Conservation (phyloP, 2,888 invertebrate genomes). For the Drosophila trichaetosa region DNA sequence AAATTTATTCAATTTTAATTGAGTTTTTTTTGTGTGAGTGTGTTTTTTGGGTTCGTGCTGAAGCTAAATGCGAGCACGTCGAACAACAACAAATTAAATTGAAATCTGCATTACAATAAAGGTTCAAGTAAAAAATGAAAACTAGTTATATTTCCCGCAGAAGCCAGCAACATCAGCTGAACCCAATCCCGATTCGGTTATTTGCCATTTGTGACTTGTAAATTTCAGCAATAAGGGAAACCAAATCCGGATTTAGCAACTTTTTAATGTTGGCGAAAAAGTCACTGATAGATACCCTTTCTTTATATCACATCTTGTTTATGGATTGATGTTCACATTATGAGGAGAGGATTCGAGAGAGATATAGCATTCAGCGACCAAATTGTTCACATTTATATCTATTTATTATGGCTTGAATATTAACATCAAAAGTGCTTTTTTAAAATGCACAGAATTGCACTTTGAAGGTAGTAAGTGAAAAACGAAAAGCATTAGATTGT, state of each 20-base stretch:
- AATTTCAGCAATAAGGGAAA: constrained; percentile 1
- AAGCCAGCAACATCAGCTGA: neutral
- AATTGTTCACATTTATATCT: neutral
- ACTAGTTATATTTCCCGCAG: constrained; percentile 26
- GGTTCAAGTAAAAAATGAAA: constrained; percentile 15
- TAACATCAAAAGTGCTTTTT: neutral
- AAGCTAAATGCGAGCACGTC: constrained; percentile 31
- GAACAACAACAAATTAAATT: constrained; percentile 59
- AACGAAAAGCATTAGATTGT: neutral
- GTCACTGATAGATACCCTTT: neutral
- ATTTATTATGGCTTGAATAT: neutral
- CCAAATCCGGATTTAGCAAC: neutral
- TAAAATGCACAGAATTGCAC: neutral
- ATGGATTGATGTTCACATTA: neutral
- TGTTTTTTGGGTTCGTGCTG: constrained; percentile 33
- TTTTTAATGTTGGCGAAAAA: neutral
- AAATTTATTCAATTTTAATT: constrained; percentile 81
- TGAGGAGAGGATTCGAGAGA: neutral
- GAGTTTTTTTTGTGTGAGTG: constrained; percentile 69
- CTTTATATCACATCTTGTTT: neutral
- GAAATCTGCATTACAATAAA: constrained; percentile 71
- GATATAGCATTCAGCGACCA: neutral
- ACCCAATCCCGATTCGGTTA: constrained; percentile 1
- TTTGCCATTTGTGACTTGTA: constrained; percentile 15
- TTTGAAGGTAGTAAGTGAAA: neutral